Conservation (phyloP, 2,888 invertebrate species). For the Eudemis profundana region DNA sequence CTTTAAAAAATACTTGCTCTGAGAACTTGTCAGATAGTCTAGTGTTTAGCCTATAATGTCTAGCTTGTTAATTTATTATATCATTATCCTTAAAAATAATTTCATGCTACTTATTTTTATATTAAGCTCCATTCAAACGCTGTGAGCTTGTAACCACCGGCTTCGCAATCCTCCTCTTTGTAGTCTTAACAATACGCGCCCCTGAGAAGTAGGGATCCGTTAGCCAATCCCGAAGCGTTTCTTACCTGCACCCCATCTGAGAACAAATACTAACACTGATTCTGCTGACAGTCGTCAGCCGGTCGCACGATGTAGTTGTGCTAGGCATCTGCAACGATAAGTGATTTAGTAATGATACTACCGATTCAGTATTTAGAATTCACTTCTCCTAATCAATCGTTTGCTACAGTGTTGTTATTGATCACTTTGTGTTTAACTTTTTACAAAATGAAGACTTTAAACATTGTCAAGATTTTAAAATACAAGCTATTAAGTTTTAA, state of each 20-base stretch:
- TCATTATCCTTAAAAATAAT: no score
- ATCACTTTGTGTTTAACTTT: conserved; percentile 53
- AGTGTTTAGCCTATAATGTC: no score
- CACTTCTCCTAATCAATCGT: conserved; percentile 48
- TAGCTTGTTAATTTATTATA: no score
- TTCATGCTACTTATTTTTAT: background rate
- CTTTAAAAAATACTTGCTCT: background rate
- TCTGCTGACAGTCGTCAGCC: conserved; percentile 11
- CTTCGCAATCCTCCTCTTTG: conserved; percentile 18
- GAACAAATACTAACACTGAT: conserved; percentile 16
- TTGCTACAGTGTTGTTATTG: conserved; percentile 56
- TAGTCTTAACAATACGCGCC: conserved; percentile 32
- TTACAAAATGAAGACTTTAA: conserved; percentile 58
- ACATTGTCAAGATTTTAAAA: conserved; percentile 55
- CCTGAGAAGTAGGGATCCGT: conserved; percentile 26
- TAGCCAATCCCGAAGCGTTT: conserved; percentile 54
- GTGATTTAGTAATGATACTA: conserved; percentile 24
- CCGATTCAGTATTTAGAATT: conserved; percentile 39
- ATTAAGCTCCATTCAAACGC: background rate
- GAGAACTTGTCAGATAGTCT: background rate
- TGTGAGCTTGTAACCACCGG: background rate
- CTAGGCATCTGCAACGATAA: background rate
- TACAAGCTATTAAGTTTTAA: conserved; percentile 58
- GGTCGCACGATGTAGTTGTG: conserved; percentile 28
- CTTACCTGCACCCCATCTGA: conserved; percentile 67